A percentile compares a stretch with the other conserved stretches of the same genome.
phyloP scores from a whole-genome alignment of 1,140 invertebrate species.

The Drosophila willistoni region DNA sequence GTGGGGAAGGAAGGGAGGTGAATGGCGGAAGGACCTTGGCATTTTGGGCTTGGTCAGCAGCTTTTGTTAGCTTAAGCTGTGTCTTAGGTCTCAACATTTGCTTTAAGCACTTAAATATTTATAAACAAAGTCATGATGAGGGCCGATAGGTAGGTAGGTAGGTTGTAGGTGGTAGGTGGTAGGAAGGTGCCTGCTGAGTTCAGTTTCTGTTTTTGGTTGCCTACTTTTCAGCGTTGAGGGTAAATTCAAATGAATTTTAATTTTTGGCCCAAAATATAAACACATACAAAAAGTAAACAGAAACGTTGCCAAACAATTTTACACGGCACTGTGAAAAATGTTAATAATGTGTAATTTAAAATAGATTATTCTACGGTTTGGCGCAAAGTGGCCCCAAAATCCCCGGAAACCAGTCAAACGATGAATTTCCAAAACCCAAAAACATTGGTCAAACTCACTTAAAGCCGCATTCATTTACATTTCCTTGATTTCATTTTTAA shows the following conservation, averaged over 20 bases:
- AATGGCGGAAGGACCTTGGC: conserved; percentile 23
- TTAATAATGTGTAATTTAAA: conserved; percentile 60
- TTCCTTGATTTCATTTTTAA: no score
- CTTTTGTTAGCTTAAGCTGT: conserved; percentile 58
- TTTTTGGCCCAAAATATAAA: conserved; percentile 28
- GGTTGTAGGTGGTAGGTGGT: neutral
- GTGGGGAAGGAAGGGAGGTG: neutral
- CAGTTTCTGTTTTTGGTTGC: neutral
- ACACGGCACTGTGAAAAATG: conserved; percentile 33
- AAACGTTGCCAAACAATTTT: conserved; percentile 1
- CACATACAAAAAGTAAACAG: conserved; percentile 44
- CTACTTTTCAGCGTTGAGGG: conserved; percentile 18
- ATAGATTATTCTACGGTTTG: conserved; percentile 52
- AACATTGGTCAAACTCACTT: neutral
- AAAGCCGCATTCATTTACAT: neutral
- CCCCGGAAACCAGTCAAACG: neutral
- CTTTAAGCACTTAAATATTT: conserved; percentile 65
- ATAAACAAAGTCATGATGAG: conserved; percentile 42
- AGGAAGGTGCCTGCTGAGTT: neutral
- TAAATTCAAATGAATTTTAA: conserved; percentile 42
- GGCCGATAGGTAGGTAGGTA: neutral
- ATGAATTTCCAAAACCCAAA: neutral
- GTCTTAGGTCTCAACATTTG: conserved; percentile 45
- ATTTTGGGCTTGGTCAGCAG: conserved; percentile 26
- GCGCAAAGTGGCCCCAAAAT: conserved; percentile 24